These are phyloP conservation scores for Macrosoma leucophasiata DNA, from an alignment of 2,888 invertebrate species.

Conservation along the genomic window DNA sequence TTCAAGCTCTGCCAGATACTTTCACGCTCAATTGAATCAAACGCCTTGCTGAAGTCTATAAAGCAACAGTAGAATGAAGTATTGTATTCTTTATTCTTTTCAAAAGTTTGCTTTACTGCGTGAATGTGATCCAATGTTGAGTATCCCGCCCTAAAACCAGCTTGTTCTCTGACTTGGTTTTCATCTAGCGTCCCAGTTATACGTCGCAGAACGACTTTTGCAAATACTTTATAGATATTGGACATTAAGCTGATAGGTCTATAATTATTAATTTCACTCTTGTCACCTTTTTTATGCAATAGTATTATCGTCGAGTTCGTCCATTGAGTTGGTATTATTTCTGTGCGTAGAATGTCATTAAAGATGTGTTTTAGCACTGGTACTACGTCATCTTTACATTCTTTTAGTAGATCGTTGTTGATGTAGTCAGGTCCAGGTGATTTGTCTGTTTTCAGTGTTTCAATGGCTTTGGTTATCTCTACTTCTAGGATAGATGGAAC, in stretches of 20 bases:
- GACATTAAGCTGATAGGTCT: slow-evolving; percentile 22
- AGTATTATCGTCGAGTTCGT: slow-evolving; percentile 13
- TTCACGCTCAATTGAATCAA: too few species aligned
- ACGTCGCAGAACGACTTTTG: slow-evolving; percentile 18
- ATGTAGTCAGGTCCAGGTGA: slow-evolving; percentile 12
- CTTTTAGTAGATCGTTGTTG: slow-evolving; percentile 8
- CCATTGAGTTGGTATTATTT: slow-evolving; percentile 13
- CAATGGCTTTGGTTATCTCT: slow-evolving; percentile 23
- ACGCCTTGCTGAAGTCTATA: too few species aligned
- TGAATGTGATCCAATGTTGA: too few species aligned
- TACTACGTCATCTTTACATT: background rate
- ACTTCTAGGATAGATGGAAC: slow-evolving; percentile 12
- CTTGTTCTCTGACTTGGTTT: too few species aligned
- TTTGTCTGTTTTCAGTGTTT: slow-evolving; percentile 5
- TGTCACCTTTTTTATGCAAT: slow-evolving; percentile 18
- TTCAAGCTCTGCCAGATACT: too few species aligned
- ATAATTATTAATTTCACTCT: slow-evolving; percentile 18
- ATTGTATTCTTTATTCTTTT: too few species aligned
- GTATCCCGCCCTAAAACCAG: too few species aligned
- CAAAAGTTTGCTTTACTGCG: too few species aligned
- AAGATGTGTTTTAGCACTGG: slow-evolving; percentile 10
- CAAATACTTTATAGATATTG: slow-evolving; percentile 21
- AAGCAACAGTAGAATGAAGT: too few species aligned
- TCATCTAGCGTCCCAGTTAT: slow-evolving; percentile 15
- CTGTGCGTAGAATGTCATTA: slow-evolving; percentile 10